These are phyloP conservation scores for Carassius gibelio DNA, from an alignment of 2,113 vertebrate species.

Conservation along the genomic window DNA sequence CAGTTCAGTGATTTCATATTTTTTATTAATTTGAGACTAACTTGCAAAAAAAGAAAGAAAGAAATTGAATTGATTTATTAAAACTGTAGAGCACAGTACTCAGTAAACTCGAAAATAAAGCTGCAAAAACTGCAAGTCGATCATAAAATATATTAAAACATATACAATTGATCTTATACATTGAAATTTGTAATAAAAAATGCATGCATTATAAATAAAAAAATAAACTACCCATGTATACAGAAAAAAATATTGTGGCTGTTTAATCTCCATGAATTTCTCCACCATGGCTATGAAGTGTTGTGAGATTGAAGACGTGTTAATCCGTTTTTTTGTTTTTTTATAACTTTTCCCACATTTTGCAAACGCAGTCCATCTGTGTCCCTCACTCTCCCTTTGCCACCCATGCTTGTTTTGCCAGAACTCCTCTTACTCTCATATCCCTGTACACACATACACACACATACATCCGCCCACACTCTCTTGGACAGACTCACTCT, in stretches of 20 bases:
- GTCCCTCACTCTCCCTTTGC: slow-evolving; percentile 52
- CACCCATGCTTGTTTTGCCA: slow-evolving; percentile 48
- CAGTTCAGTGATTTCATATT: too few species aligned
- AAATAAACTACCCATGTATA: too few species aligned
- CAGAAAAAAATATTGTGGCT: neutral
- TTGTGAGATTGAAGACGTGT: slow-evolving; percentile 56
- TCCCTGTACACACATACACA: slow-evolving; percentile 45
- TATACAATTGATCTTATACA: too few species aligned
- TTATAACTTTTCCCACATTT: slow-evolving; percentile 66
- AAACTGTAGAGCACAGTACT: too few species aligned
- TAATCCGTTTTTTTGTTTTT: slow-evolving; percentile 62
- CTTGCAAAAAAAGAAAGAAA: too few species aligned
- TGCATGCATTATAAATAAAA: too few species aligned
- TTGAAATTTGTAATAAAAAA: too few species aligned
- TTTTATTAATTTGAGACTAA: too few species aligned
- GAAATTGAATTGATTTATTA: too few species aligned
- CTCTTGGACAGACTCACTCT: slow-evolving; percentile 59
- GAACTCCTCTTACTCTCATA: slow-evolving; percentile 50
- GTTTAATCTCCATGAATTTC: slow-evolving; percentile 7
- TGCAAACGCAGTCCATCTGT: slow-evolving; percentile 74
- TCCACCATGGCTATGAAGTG: slow-evolving; percentile 16
- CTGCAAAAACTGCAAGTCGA: too few species aligned
- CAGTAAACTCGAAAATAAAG: too few species aligned
- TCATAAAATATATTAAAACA: too few species aligned
- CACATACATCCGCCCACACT: slow-evolving; percentile 52